These are phyloP conservation scores for Drosophila subobscura DNA, from an alignment of 1,140 invertebrate genomes.

Conservation along the genomic window DNA sequence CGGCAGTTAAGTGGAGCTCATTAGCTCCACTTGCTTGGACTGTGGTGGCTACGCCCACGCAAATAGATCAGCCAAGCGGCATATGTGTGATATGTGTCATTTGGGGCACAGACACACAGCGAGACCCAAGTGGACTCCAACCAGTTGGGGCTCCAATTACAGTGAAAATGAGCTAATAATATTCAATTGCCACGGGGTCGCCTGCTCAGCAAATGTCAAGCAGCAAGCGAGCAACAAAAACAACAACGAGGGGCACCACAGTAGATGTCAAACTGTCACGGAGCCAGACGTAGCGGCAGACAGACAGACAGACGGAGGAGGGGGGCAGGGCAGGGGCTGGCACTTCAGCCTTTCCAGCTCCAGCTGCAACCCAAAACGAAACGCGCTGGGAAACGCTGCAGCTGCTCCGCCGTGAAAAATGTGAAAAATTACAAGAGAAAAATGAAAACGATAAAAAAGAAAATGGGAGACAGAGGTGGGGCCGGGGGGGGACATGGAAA, in stretches of 20 bases:
- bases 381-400: conserved; percentile 58
- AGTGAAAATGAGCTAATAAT: conserved; percentile 63
- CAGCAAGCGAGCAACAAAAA: conserved; percentile 47
- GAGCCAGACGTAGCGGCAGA: conserved; percentile 40
- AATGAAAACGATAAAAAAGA: conserved; percentile 29
- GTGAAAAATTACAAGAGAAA: conserved; percentile 60
- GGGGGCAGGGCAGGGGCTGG: conserved; percentile 22
- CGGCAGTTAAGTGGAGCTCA: conserved; percentile 20
- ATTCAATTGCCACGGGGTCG: conserved; percentile 65
- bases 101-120: conserved; percentile 8
- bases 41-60: conserved; percentile 11
- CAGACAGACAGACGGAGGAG: neutral
- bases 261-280: conserved; percentile 71
- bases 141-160: conserved; percentile 50
- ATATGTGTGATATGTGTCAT: conserved; percentile 68
- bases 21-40: neutral
- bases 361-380: conserved; percentile 51
- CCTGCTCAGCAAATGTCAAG: conserved; percentile 62
- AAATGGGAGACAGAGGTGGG: conserved; percentile 38
- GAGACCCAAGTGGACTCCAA: neutral
- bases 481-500: conserved; percentile 43
- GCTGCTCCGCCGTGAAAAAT: conserved; percentile 50
- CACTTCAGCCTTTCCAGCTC: conserved; percentile 27
- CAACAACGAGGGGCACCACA: conserved; percentile 6
- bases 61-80: conserved; percentile 24